Conservation (phyloP, 2,888 invertebrate species). For the Balanococcus diminutus region DNA sequence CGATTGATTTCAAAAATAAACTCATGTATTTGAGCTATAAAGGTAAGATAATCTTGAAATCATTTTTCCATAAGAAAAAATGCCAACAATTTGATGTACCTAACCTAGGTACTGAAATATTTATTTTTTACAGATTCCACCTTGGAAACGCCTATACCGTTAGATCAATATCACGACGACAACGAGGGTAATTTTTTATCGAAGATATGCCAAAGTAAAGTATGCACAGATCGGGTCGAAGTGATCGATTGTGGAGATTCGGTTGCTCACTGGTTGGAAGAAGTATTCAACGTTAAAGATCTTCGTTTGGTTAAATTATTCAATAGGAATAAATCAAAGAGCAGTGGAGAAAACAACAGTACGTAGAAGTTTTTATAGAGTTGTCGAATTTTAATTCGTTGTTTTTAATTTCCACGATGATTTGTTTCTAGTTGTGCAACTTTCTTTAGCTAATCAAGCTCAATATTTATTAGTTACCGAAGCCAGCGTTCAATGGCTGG, state of each 20-base stretch:
- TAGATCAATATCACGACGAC: background rate
- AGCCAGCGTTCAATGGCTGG: conserved; percentile 77
- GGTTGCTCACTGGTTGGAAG: conserved; percentile 80
- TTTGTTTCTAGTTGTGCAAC: conserved; percentile 42
- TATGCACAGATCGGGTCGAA: conserved; percentile 80
- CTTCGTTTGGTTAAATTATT: conserved; percentile 67
- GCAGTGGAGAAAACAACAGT: background rate
- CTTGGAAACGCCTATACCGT: background rate
- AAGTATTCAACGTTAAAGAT: conserved; percentile 72
- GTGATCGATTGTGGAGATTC: conserved; percentile 85
- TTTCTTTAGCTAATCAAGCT: conserved; percentile 78
- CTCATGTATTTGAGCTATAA: conserved; percentile 68
- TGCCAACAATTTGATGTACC: no score
- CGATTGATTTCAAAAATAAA: conserved; percentile 68
- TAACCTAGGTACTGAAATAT: no score
- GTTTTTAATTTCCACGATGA: no score
- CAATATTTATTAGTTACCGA: conserved; percentile 83
- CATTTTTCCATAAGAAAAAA: no score
- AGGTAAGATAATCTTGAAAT: conserved; percentile 62
- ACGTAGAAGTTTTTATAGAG: background rate
- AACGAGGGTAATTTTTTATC: background rate
- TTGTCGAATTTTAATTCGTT: conserved; percentile 60
- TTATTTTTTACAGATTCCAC: background rate
- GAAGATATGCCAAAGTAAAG: conserved; percentile 64
- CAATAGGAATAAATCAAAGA: background rate